Percentiles rank a stretch among this genome's conserved stretches.
phyloP scores from a whole-genome alignment of 2,113 vertebrate species.

The Apteryx mantelli region DNA sequence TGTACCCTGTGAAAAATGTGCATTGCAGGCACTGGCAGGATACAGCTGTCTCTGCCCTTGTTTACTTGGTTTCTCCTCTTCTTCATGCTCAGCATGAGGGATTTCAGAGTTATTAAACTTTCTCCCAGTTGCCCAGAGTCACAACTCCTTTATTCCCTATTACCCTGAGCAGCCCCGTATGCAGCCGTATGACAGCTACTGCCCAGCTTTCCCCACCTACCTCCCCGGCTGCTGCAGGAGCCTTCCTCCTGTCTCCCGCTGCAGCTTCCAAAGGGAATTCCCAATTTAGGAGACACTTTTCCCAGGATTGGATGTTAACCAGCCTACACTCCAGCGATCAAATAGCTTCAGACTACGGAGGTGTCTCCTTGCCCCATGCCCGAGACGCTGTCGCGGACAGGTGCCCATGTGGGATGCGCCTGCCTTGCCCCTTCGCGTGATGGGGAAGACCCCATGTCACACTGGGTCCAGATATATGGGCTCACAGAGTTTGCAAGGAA shows the following conservation, averaged over 20 bases:
- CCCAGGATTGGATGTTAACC: neutral
- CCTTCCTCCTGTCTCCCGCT: neutral
- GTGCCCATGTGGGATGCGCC: too few relatives aligned
- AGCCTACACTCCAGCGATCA: neutral
- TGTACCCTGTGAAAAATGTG: conserved; percentile 3
- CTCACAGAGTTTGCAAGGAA: neutral
- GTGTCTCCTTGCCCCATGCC: neutral
- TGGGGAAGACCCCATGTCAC: neutral
- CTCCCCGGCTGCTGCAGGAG: neutral
- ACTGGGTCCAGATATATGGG: neutral
- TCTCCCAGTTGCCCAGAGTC: neutral
- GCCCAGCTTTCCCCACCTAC: neutral
- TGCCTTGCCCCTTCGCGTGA: neutral
- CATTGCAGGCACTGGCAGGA: neutral
- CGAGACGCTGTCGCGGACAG: neutral
- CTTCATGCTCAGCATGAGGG: neutral
- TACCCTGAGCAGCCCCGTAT: neutral
- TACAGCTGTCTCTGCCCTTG: conserved; percentile 28
- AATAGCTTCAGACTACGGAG: neutral
- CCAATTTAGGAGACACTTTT: neutral
- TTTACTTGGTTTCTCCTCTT: conserved; percentile 35
- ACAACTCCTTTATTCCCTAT: neutral
- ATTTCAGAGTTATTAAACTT: conserved; percentile 1
- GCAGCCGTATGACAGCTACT: accelerated
- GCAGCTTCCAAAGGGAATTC: neutral